phyloP scores from a whole-genome alignment of 2,797 vertebrate genomes.

The Enteromius radiatus region DNA sequence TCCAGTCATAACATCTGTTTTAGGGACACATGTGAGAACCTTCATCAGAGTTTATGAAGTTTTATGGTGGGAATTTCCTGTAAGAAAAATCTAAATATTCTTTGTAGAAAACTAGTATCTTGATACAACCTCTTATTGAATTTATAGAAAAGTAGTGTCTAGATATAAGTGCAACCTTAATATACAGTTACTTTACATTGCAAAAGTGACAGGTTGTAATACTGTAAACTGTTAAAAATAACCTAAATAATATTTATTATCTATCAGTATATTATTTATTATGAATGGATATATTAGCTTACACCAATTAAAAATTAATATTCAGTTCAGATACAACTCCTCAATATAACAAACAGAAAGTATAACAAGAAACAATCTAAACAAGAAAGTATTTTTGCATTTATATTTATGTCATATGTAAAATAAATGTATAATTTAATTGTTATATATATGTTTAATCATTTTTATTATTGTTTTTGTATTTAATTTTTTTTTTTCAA shows the following conservation, averaged over 20 bases:
- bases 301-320: neutral
- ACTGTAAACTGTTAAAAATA: neutral
- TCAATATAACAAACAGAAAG: neutral
- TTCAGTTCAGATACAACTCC: neutral
- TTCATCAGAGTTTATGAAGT: slow-evolving; percentile 3
- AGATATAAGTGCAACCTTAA: neutral
- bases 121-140: neutral
- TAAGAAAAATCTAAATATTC: neutral
- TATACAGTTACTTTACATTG: neutral
- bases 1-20: slow-evolving; percentile 16
- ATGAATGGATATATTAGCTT: neutral
- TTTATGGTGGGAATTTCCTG: slow-evolving; percentile 30
- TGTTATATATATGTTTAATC: neutral
- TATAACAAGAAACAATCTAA: no score
- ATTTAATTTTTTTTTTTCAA: no score
- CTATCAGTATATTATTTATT: neutral
- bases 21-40: neutral
- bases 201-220: no score
- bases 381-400: neutral
- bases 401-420: neutral
- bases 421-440: neutral
- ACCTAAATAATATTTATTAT: neutral
- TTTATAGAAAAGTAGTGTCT: no score
- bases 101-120: neutral
- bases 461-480: neutral